phyloP scores from a whole-genome alignment of 2,113 vertebrate genomes.

The Solea solea region DNA sequence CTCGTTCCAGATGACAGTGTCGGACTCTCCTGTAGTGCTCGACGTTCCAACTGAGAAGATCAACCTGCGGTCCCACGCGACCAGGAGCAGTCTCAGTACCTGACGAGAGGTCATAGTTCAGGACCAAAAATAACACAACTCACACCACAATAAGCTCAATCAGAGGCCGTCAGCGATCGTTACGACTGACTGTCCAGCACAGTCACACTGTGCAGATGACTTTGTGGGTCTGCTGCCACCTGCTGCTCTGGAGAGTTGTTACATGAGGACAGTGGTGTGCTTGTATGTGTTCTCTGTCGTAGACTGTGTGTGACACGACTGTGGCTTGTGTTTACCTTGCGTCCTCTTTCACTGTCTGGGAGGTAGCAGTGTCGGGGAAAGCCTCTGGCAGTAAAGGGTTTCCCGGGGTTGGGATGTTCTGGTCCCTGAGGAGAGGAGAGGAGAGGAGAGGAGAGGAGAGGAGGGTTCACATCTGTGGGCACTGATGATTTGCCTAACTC shows the following conservation, averaged over 20 bases:
- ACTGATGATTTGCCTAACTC: no score
- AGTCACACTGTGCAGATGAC: no score
- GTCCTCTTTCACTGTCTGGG: slow-evolving; percentile 93
- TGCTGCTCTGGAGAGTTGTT: no score
- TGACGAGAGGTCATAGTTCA: slow-evolving; percentile 36
- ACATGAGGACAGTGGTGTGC: no score
- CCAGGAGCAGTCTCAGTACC: slow-evolving; percentile 91
- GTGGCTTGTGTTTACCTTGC: slow-evolving; percentile 83
- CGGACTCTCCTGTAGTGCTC: slow-evolving; percentile 94
- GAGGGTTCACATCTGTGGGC: no score
- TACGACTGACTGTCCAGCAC: no score
- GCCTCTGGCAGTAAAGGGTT: slow-evolving; percentile 93
- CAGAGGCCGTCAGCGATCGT: no score
- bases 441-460: neutral
- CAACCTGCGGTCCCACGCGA: slow-evolving; percentile 93
- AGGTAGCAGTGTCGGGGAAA: slow-evolving; percentile 97
- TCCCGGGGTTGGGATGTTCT: slow-evolving; percentile 93
- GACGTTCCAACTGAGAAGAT: slow-evolving; percentile 94
- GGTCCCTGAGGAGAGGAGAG: slow-evolving; percentile 81
- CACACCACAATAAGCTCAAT: no score
- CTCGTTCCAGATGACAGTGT: slow-evolving; percentile 97
- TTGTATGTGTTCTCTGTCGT: no score
- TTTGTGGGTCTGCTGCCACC: no score
- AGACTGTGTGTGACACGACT: neutral
- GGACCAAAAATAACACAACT: neutral